Evolutionary conservation across 2,797 vertebrate species (phyloP), one percentile per base, ranked within the genome.

Genomic region (Luscinia megarhynchos): DNA sequence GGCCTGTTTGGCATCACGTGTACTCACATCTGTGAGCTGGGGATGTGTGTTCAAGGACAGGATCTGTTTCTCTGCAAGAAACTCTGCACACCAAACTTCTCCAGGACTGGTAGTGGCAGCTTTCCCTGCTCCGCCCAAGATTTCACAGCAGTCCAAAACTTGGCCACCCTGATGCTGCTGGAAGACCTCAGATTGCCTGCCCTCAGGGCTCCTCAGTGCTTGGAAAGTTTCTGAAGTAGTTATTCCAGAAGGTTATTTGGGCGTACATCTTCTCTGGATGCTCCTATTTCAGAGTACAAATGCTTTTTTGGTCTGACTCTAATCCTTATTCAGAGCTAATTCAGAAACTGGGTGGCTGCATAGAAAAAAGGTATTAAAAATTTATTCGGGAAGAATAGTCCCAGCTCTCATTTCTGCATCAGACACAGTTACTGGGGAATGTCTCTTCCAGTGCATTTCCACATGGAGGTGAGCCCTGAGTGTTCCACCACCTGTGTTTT

Each of bases 151-250:
- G 24, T 69, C 30, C 55, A 75, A 86, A 82, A 62, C 14, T 91
- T 95, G 87, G 89, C 89, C 83, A 81, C 59, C 41, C 69, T 62
- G 41, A 20, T 20, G 12, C 66, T 81, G 58, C 87, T 95, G 94
- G 82, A 97, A 94, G 73, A 73, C 69, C 36, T 93, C 63, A 8
- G 53, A 48, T 34, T 87, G 93, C 69, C 82, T 91, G 62, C 66
- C 58, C 66, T 78, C 12, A 41, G 58, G 87, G 84, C 43, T 84
- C 15, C 84, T 87, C 62, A 53, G 54, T 1, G 2, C 76, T 88
- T 90, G 92, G 69, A 85, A 87, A 78, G 29, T 46, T 73, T 89
- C 64, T 66, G 79, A 87, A 95, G 94, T 77, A 91, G 84, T 64
- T 78, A 84, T 93, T 96, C 51, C 91, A 91, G 82, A 90, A 53